A percentile compares a stretch with the other conserved stretches of the same genome.
These are phyloP conservation scores for Zaprionus obscuricornis DNA, from an alignment of 2,888 invertebrate species.

Conservation along the genomic window DNA sequence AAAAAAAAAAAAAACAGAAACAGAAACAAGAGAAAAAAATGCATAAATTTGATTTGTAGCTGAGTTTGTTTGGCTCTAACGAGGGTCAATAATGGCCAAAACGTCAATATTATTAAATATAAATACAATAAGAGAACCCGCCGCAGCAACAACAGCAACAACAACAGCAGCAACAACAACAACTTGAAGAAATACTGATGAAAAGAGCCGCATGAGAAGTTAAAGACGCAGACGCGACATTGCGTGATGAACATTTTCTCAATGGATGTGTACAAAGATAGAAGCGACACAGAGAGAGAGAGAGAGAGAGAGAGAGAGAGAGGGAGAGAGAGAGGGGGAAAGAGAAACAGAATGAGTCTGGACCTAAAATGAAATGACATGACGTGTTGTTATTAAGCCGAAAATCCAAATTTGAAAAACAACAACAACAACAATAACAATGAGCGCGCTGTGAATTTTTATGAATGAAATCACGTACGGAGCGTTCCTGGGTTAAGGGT, in stretches of 20 bases:
- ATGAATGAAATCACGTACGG: slow-evolving; percentile 72
- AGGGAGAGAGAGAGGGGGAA: not conserved
- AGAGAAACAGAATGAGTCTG: slow-evolving; percentile 17
- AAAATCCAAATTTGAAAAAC: slow-evolving; percentile 11
- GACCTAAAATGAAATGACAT: slow-evolving; percentile 78
- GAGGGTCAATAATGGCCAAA: slow-evolving; percentile 68
- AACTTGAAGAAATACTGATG: slow-evolving; percentile 40
- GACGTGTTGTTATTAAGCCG: slow-evolving; percentile 79
- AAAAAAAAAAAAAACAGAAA: no score
- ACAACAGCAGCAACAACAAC: slow-evolving; percentile 25
- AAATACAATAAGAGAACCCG: slow-evolving; percentile 37
- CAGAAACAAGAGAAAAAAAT: not conserved
- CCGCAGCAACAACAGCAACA: slow-evolving; percentile 25
- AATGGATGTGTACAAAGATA: slow-evolving; percentile 33
- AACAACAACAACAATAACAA: slow-evolving; percentile 36
- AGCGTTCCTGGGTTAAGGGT: slow-evolving; percentile 1
- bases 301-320: not conserved
- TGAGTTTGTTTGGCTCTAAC: slow-evolving; percentile 61
- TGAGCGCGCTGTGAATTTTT: slow-evolving; percentile 51
- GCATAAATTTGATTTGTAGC: slow-evolving; percentile 25
- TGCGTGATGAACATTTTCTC: slow-evolving; percentile 78
- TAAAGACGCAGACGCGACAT: slow-evolving; percentile 66
- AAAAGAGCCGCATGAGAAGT: slow-evolving; percentile 63
- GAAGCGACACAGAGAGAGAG: not conserved
- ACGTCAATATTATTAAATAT: slow-evolving; percentile 70